Base-by-base conservation (phyloP, 92 coral and sea anemone species). In the Metridium senile region DNA sequence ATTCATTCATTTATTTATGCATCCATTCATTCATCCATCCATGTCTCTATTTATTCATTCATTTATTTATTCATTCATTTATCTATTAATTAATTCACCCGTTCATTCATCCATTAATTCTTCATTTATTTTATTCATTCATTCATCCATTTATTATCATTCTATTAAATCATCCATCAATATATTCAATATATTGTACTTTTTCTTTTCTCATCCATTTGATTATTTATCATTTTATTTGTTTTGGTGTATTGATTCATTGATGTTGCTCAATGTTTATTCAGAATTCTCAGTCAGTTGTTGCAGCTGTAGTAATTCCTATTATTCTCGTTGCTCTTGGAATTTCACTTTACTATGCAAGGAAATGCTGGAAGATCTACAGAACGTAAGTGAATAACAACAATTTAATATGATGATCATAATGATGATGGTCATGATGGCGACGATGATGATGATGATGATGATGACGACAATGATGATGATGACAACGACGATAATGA, bases 281-380 rank as follows among this genome's bases (percentile, higher is more conserved):
- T 54, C 59, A 80, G 84, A 56, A 74, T 51, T 33, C 74, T 25
- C 68, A 68, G 68, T 76, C 47, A 26, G 77, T 82, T 6, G 88
- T 66, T 17, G 82, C 82, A 20, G 84, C 81, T 30, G 70, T 91
- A 65, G 89, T 91, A 9, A 57, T 89, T 9, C 91, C 93, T 33
- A 57, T 89, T 33, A 51, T 79, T 1, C 34, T 91, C 34, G 23
- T 91, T 67, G 83, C 85, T 0, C 21, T 91, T 10, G 84, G 45
- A 3, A 90, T 85, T 0, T 78, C 59, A 0, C 62, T 76, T 49
- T 91, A 91, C 77, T 91, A 89, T 64, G 97, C 76, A 62, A 89
- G 70, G 74, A 91, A 82, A 47, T 82, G 79, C 87, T 85, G 90
- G 89, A 71, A 79, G 62, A 72, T 87, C 7, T 70, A 66, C 22